These are phyloP conservation scores for Drosophila miranda DNA, from an alignment of 1,140 invertebrate species.

Conservation along the genomic window DNA sequence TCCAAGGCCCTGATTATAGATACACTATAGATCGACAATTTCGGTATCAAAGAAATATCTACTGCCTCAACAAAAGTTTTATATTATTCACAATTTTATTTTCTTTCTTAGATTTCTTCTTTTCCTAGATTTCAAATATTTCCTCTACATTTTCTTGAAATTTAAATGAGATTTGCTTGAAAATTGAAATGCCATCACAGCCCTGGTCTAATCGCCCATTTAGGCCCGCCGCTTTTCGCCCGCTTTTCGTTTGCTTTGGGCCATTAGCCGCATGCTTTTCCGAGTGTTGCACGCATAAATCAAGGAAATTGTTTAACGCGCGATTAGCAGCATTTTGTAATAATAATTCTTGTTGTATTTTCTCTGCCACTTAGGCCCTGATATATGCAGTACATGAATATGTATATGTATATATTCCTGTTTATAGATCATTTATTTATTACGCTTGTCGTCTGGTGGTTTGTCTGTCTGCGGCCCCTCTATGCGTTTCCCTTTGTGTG, in stretches of 20 bases:
- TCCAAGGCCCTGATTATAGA: too few species aligned
- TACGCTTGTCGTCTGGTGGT: slow-evolving; percentile 51
- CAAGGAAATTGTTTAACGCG: slow-evolving; percentile 78
- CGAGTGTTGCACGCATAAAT: slow-evolving; percentile 57
- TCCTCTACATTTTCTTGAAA: too few species aligned
- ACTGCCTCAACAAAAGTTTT: too few species aligned
- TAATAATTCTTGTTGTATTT: slow-evolving; percentile 70
- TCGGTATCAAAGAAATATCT: too few species aligned
- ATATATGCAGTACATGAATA: slow-evolving; percentile 42
- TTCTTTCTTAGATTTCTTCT: too few species aligned
- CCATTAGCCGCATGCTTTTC: slow-evolving; percentile 21
- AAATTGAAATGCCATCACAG: too few species aligned
- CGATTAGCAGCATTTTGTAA: slow-evolving; percentile 79
- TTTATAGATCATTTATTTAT: slow-evolving; percentile 61
- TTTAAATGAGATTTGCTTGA: too few species aligned
- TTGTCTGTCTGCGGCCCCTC: background rate
- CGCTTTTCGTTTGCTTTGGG: slow-evolving; percentile 1
- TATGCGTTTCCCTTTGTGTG: slow-evolving; percentile 30
- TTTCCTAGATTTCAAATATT: too few species aligned
- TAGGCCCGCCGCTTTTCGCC: too few species aligned
- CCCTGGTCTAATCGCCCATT: too few species aligned
- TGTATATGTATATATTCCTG: slow-evolving; percentile 21
- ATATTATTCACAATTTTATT: too few species aligned
- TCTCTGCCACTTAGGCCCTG: slow-evolving; percentile 34
- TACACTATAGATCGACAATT: too few species aligned